A percentile compares a stretch with the other conserved stretches of the same genome.
Conservation (phyloP, 2,797 vertebrate genomes). For the Pteronotus mesoamericanus region DNA sequence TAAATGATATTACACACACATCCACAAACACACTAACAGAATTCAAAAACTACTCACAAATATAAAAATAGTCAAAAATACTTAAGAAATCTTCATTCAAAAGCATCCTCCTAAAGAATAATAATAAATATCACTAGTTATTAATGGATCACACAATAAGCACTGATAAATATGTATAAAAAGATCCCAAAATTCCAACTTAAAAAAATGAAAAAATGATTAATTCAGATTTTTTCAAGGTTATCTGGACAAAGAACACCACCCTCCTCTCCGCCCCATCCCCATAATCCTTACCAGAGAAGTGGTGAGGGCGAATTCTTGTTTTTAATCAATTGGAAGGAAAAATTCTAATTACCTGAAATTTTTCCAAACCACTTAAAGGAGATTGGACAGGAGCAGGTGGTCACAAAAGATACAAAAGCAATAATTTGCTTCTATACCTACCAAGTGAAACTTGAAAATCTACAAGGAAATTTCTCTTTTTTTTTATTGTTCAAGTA, state of each 20-base stretch:
- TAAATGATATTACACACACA: not conserved
- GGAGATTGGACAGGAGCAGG: not conserved
- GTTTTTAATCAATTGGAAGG: not conserved
- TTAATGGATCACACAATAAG: not conserved
- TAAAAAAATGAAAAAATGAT: not conserved
- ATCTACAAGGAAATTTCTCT: not conserved
- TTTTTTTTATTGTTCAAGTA: no score
- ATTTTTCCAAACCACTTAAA: not conserved
- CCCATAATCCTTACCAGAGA: not conserved
- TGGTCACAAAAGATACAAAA: not conserved
- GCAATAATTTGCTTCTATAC: not conserved
- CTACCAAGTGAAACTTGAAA: not conserved
- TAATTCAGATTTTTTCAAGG: not conserved
- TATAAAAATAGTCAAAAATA: not conserved
- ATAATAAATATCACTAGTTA: not conserved
- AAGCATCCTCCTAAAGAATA: not conserved
- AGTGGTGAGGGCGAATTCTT: not conserved
- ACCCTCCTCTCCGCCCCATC: fast-evolving
- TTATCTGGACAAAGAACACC: not conserved
- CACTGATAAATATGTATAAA: not conserved
- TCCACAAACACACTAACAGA: not conserved
- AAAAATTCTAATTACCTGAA: not conserved
- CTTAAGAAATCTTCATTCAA: not conserved
- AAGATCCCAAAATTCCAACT: not conserved
- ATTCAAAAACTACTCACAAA: not conserved